These are phyloP conservation scores for Rhinoderma darwinii DNA, from an alignment of 2,113 vertebrate species.

Conservation along the genomic window DNA sequence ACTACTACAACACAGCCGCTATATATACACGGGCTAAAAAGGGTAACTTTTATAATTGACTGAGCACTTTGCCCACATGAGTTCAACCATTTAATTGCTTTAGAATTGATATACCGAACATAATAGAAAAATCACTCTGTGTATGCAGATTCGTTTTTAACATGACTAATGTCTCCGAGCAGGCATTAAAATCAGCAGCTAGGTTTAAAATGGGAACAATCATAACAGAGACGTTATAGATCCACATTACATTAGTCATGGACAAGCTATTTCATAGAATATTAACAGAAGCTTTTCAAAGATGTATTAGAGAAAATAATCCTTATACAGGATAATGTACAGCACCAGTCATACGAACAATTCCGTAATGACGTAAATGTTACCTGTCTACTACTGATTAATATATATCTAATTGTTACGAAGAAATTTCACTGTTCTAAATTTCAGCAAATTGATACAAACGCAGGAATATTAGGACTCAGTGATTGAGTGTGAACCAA, in stretches of 20 bases:
- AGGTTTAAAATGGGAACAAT: background rate
- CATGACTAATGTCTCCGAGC: background rate
- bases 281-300: background rate
- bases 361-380: too few species aligned
- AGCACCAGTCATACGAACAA: too few species aligned
- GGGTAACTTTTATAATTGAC: background rate
- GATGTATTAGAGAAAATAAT: background rate
- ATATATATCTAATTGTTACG: too few species aligned
- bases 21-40: too few species aligned
- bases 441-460: too few species aligned
- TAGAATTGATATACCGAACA: background rate
- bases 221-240: background rate
- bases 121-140: constrained; percentile 7
- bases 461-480: too few species aligned
- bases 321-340: background rate
- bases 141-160: background rate
- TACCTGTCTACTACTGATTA: too few species aligned
- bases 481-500: too few species aligned
- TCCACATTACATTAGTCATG: background rate
- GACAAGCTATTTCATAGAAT: background rate
- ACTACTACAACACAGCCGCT: too few species aligned
- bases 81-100: background rate
- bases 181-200: background rate
- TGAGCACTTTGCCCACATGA: background rate
- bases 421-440: too few species aligned